These are phyloP conservation scores for Parazoanthus swiftii DNA, from an alignment of 92 coral and sea anemone genomes.

Conservation along the genomic window DNA sequence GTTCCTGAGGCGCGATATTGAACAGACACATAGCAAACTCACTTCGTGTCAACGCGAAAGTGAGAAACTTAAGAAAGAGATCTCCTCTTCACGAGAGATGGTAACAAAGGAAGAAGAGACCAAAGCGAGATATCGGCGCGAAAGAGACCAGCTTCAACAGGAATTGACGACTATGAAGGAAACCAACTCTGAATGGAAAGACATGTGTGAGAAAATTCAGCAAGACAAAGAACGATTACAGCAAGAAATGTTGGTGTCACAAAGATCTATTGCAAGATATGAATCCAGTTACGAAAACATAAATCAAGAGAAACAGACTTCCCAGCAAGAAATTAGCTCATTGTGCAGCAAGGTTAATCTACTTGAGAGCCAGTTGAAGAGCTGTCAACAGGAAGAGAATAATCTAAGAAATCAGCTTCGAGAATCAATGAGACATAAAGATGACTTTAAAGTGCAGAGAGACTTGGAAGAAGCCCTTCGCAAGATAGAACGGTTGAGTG, in stretches of 20 bases:
- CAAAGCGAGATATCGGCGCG: constrained; percentile 57
- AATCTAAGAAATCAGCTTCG: constrained; percentile 55
- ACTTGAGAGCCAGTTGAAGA: constrained; percentile 72
- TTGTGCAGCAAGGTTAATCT: constrained; percentile 62
- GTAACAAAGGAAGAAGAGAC: constrained; percentile 61
- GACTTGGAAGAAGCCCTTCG: constrained; percentile 71
- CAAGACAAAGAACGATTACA: constrained; percentile 82
- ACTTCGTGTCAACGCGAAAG: constrained; percentile 79
- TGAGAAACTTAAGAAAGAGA: constrained; percentile 58
- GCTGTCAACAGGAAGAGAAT: constrained; percentile 57
- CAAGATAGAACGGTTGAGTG: constrained; percentile 66
- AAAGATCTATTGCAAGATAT: constrained; percentile 61
- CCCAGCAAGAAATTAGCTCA: constrained; percentile 61
- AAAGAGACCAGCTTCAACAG: constrained; percentile 69
- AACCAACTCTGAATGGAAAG: constrained; percentile 84
- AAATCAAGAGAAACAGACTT: constrained; percentile 46
- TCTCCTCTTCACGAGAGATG: constrained; percentile 55
- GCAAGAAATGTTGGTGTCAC: constrained; percentile 69
- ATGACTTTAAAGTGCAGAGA: constrained; percentile 58
- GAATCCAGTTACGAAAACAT: constrained; percentile 61
- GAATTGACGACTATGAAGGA: constrained; percentile 78
- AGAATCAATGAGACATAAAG: constrained; percentile 63
- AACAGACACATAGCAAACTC: constrained; percentile 61
- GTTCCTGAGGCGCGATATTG: constrained; percentile 73
- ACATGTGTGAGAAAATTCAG: constrained; percentile 89